Base-by-base conservation (phyloP, 2,888 invertebrate genomes). In the Sympetrum striolatum region DNA sequence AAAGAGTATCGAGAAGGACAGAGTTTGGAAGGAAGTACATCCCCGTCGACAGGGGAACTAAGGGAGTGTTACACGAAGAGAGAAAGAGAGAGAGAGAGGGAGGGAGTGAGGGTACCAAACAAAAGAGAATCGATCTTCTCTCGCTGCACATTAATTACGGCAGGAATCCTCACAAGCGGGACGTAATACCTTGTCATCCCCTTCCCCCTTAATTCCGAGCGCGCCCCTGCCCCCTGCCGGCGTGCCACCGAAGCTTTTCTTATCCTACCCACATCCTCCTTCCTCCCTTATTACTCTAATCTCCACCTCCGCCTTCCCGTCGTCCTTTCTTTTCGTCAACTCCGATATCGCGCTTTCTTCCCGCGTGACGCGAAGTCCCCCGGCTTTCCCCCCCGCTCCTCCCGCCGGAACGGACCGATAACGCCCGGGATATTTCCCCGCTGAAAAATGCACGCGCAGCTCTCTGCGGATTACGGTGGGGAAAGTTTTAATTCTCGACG, bases 91-190 rank as follows among this genome's bases (percentile, higher is more conserved):
- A n/a, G n/a, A n/a, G n/a, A n/a, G n/a, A n/a, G 82, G 35, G 82
- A 35, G 35, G 60, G 22, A 60, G 37, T 22, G 58, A 86, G 64
- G 60, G 80, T 22, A 25, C 35, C 90, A 80, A 81, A 90, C 90
- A 90, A 90, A 90, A 90, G 90, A 79, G 81, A 53, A 80, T 90
- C 90, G 90, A 90, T 90, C 90, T 90, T 80, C 90, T 37, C 90
- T 90, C 90, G 81, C 90, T 80, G 90, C 90, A 90, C 90, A 90
- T 90, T 90, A 90, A 90, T 90, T 90, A 90, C 90, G 81, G 44
- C 37, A 90, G 90, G 90, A 90, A 90, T 90, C 81, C 90, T 80
- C 81, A 90, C 90, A 90, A 90, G 80, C 81, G 90, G 90, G 80
- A 90, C 80, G 90, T 90, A 90, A 90, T 90, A 90, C 90, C 90